phyloP scores from a whole-genome alignment of 2,113 vertebrate species.

The Aix galericulata region DNA sequence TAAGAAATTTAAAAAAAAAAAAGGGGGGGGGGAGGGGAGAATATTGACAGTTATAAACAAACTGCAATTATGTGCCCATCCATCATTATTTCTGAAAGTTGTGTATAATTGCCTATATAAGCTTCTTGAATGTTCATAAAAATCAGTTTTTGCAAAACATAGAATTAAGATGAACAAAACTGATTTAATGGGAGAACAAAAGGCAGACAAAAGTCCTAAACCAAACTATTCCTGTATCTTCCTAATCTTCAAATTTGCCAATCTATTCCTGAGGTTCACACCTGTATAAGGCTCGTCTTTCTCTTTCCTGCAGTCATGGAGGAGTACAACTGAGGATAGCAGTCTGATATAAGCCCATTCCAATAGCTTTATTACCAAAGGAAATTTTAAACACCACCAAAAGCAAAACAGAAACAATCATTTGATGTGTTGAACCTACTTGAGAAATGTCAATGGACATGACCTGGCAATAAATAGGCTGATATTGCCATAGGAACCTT shows the following conservation, averaged over 20 bases:
- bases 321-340: background rate
- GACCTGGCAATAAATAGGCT: background rate
- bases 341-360: background rate
- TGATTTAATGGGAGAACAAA: background rate
- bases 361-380: background rate
- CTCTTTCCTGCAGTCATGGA: background rate
- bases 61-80: fast-evolving
- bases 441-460: background rate
- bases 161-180: background rate
- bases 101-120: background rate
- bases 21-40: background rate
- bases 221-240: background rate
- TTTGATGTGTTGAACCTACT: background rate
- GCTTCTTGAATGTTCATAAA: background rate
- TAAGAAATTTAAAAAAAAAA: background rate
- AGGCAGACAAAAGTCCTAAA: background rate
- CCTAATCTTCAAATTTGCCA: background rate
- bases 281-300: background rate
- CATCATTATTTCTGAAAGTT: background rate
- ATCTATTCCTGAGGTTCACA: background rate
- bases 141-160: background rate
- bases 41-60: background rate
- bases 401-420: background rate
- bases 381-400: background rate
- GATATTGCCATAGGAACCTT: background rate